Conservation (phyloP, 2,888 invertebrate genomes). For the Caenorhabditis uteleia region DNA sequence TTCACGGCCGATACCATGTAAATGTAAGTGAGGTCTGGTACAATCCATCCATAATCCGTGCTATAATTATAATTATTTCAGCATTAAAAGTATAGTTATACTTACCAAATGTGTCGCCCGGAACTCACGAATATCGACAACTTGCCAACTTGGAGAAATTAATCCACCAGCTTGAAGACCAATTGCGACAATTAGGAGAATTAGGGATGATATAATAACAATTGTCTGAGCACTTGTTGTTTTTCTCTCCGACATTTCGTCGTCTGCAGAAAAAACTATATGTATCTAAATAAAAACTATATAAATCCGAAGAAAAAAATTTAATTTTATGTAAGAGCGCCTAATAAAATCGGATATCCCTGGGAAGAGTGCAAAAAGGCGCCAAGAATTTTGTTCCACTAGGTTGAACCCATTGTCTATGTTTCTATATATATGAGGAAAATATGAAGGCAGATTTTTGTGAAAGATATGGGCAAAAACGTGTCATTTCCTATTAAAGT, state of each 20-base stretch:
- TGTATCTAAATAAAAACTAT: no score
- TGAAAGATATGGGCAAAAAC: no score
- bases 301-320: no score
- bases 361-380: no score
- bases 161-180: conserved; percentile 63
- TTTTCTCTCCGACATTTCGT: conserved; percentile 31
- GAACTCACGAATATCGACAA: conserved; percentile 67
- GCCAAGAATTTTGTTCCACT: no score
- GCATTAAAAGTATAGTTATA: conserved; percentile 2
- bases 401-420: no score
- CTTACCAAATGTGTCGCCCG: conserved; percentile 65
- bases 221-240: conserved; percentile 33
- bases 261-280: conserved; percentile 24
- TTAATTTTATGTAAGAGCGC: no score
- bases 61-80: conserved; percentile 41
- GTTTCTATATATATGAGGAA: no score
- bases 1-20: conserved; percentile 31
- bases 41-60: conserved; percentile 68
- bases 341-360: no score
- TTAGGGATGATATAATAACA: conserved; percentile 39
- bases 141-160: conserved; percentile 67
- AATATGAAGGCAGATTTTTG: no score
- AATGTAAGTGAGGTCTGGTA: conserved; percentile 55
- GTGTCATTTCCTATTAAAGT: no score
- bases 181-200: conserved; percentile 60